phyloP scores from a whole-genome alignment of 1,140 invertebrate genomes.

The Meteorus sp. region DNA sequence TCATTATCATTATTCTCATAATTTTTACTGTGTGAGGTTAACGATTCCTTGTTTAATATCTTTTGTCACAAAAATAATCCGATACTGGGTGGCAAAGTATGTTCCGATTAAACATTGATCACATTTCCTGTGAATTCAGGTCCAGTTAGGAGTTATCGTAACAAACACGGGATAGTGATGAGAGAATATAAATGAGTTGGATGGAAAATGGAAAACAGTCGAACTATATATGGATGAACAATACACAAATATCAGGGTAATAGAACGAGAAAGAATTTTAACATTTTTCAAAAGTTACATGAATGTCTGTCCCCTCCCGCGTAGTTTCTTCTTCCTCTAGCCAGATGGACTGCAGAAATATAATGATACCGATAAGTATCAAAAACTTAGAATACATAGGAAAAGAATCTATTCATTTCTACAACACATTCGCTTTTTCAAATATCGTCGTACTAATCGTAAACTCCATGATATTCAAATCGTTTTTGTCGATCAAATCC shows the following conservation, averaged over 20 bases:
- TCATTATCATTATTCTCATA: too few species aligned
- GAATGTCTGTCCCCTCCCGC: constrained; percentile 55
- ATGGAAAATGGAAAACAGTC: constrained; percentile 25
- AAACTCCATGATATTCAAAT: too few species aligned
- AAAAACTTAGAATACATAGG: too few species aligned
- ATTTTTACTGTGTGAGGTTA: background rate
- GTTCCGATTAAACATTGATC: background rate
- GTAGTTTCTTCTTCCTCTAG: constrained; percentile 63
- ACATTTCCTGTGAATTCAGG: constrained; percentile 9
- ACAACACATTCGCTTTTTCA: too few species aligned
- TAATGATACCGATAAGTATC: constrained; percentile 44
- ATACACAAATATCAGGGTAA: constrained; percentile 15
- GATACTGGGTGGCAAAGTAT: too few species aligned
- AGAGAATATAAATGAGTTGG: constrained; percentile 4
- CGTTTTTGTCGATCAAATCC: too few species aligned
- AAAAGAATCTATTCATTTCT: background rate
- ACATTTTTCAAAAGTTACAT: constrained; percentile 57
- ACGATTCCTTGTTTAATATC: background rate
- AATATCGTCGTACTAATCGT: too few species aligned
- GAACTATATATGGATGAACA: too few species aligned
- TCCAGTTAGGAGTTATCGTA: background rate
- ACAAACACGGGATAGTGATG: background rate
- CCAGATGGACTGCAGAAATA: constrained; percentile 69
- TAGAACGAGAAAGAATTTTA: constrained; percentile 40
- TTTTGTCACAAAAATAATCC: background rate